phyloP scores from a whole-genome alignment of 2,113 vertebrate species.

The Corythornis vintsioides region DNA sequence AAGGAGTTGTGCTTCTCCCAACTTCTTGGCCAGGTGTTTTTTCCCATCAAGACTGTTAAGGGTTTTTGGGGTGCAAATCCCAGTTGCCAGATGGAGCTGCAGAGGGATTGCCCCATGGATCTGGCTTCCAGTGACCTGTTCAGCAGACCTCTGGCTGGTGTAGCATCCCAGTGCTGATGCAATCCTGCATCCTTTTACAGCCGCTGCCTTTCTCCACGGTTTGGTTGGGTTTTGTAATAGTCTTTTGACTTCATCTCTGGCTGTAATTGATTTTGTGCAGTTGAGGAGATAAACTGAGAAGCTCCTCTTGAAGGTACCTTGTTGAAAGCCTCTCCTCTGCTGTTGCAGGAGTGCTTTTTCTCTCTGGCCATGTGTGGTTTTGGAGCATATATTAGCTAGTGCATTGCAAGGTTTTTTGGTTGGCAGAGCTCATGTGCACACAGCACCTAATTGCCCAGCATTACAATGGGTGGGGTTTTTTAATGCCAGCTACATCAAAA shows the following conservation, averaged over 20 bases:
- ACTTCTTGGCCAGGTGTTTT: background rate
- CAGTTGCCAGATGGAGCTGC: background rate
- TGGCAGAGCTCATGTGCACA: rapidly evolving
- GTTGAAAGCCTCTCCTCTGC: background rate
- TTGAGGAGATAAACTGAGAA: background rate
- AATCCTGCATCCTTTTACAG: background rate
- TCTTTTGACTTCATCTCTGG: background rate
- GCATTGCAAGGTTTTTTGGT: background rate
- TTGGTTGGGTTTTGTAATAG: background rate
- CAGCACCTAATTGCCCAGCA: background rate
- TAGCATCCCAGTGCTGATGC: background rate
- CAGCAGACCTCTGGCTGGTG: background rate
- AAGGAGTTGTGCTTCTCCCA: background rate
- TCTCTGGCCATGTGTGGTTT: background rate
- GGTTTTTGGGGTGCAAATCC: background rate
- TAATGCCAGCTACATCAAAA: background rate
- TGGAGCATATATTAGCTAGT: background rate
- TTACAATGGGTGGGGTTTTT: background rate
- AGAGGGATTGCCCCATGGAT: background rate
- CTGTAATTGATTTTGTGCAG: background rate
- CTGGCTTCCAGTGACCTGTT: background rate
- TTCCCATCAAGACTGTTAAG: background rate
- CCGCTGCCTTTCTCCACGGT: background rate
- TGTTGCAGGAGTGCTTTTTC: background rate
- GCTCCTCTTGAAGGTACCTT: background rate